Evolutionary conservation across 2,888 invertebrate genomes (phyloP), one percentile per base, ranked within the genome.

Genomic region (Zootermopsis nevadensis): DNA sequence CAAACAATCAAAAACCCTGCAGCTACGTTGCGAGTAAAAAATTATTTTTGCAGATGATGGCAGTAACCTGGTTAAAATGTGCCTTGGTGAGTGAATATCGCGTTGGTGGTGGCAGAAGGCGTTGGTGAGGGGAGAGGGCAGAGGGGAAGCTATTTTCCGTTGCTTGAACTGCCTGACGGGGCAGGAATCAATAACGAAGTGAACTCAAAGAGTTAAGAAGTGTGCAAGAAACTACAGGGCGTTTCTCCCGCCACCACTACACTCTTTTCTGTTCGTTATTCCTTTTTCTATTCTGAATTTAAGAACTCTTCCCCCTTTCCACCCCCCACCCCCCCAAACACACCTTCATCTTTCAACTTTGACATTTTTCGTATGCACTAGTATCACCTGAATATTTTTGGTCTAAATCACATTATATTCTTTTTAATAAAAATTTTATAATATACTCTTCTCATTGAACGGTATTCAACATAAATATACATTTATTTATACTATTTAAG

Each of bases 111-210:
- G 15, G 15, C 10, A 15, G 42, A 42, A 12, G 6, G 15, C 10
- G 42, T 42, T 42, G 2, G 0, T 8, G 6, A 15, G 42, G 42
- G 42, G 38, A 38, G 38, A 19, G 48, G 48, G 3, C 19, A 15
- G 48, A 15, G 60, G 60, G n/a, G n/a, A 15, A 15, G 53, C 19
- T 53, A 53, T 53, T 53, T 53, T 53, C 53, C 53, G 19, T 53
- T 53, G 53, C 53, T 53, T 53, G 53, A 60, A 60, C 60, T 60
- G 7, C n/a, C n/a, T n/a, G 76, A 38, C 27, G 76, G 42, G 38
- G 12, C n/a, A 38, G n/a, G 76, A 76, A 76, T 76, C 76, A 76
- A 76, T 76, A 76, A 76, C 27, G 76, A 76, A n/a, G n/a, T 27
- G 42, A 42, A 76, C 38, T 42, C 24, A 27, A 24, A 38, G 24